Conservation (phyloP, 2,888 invertebrate genomes). For the Chymomyza procnemis region DNA sequence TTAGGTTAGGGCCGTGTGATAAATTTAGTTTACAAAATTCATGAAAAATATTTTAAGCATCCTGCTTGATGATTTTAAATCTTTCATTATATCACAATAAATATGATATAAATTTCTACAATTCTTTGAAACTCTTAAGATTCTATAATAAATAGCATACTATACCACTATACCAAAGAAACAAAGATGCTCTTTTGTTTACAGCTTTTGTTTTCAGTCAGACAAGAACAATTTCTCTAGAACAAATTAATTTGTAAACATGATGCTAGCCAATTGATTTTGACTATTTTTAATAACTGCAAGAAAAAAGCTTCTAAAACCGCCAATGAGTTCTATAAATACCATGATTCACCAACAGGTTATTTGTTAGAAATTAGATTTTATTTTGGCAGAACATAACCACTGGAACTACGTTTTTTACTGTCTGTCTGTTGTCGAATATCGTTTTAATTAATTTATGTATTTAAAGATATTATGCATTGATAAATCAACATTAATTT, state of each 20-base stretch:
- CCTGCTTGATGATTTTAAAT: too few species aligned
- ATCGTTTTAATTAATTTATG: constrained; percentile 5
- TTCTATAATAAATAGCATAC: too few species aligned
- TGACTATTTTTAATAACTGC: constrained; percentile 21
- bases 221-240: background rate
- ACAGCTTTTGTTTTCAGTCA: background rate
- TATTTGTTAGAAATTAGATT: constrained; percentile 12
- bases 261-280: constrained; percentile 16
- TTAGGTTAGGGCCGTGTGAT: too few species aligned
- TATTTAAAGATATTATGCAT: constrained; percentile 21
- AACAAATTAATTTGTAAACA: constrained; percentile 9
- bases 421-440: constrained; percentile 12
- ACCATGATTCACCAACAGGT: constrained; percentile 60
- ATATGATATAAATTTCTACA: too few species aligned
- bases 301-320: constrained; percentile 3
- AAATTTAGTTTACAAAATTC: too few species aligned
- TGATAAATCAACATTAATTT: constrained; percentile 15
- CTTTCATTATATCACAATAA: too few species aligned
- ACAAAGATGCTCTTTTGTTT: too few species aligned
- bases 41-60: too few species aligned
- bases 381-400: constrained; percentile 2
- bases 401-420: background rate
- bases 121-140: too few species aligned
- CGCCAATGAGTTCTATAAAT: background rate
- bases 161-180: too few species aligned